Percentiles rank a stretch among this genome's conserved stretches.
These are phyloP conservation scores for Hippotragus niger DNA, from an alignment of 2,113 vertebrate species.

Conservation along the genomic window DNA sequence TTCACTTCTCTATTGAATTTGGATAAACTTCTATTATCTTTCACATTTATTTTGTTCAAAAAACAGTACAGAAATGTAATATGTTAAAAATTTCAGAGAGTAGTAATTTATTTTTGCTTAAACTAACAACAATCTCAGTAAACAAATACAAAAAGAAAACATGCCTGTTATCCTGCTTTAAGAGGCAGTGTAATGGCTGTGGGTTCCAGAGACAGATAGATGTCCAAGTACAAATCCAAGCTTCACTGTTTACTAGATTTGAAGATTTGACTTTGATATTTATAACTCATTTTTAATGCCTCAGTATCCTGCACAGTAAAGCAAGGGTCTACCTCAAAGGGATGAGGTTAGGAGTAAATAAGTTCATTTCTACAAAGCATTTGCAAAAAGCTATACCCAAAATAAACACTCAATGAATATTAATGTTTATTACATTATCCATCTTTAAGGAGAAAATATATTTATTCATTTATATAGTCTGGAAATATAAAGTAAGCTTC, in stretches of 20 bases:
- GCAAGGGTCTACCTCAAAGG: not conserved
- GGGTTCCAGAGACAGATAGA: not conserved
- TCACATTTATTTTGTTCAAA: not conserved
- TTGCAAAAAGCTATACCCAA: not conserved
- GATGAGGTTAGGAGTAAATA: not conserved
- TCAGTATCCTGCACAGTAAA: not conserved
- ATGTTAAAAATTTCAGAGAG: not conserved
- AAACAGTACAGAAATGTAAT: not conserved
- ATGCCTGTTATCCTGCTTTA: not conserved
- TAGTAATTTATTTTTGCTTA: not conserved
- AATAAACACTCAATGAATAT: not conserved
- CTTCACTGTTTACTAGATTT: not conserved
- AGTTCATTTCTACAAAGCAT: not conserved
- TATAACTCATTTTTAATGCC: not conserved
- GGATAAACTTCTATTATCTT: not conserved
- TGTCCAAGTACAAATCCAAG: not conserved
- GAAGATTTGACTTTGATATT: accelerated
- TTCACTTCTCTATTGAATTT: not conserved
- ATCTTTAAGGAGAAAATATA: not conserved
- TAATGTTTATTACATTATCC: not conserved
- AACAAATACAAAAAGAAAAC: not conserved
- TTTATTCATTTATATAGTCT: not conserved
- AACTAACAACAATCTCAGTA: not conserved
- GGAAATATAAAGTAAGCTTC: not conserved
- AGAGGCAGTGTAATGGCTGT: not conserved